Evolutionary conservation across 1,140 invertebrate genomes (phyloP).

Genomic region (Hermetia illucens): DNA sequence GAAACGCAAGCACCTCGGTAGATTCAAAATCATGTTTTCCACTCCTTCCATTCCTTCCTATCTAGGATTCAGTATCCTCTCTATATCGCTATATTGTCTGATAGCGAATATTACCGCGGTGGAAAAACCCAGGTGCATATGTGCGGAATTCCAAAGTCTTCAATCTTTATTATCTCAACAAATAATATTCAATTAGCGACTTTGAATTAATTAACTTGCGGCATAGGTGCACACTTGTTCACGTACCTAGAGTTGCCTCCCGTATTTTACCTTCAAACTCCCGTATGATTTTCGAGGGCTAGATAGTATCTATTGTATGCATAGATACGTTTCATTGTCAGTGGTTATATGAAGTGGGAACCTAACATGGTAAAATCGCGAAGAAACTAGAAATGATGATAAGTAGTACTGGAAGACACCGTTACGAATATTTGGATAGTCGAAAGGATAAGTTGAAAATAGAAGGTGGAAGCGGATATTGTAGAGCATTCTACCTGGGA

Average conservation of each 20-base stretch:
- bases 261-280: not conserved
- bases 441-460: no score
- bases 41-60: no score
- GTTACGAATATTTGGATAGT: not conserved
- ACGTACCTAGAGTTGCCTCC: no score
- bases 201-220: slow-evolving; percentile 1
- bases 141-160: slow-evolving; percentile 1
- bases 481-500: no score
- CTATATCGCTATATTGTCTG: no score
- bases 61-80: no score
- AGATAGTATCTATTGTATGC: not conserved
- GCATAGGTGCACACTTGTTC: not conserved
- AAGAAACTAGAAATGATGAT: no score
- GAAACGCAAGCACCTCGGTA: not conserved
- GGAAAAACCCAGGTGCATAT: not conserved
- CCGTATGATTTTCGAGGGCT: not conserved
- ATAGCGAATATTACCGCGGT: no score
- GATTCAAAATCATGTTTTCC: no score
- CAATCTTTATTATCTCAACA: slow-evolving; percentile 1
- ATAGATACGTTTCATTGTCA: not conserved
- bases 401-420: not conserved
- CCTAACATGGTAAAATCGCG: not conserved
- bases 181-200: slow-evolving; percentile 1
- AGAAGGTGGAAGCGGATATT: no score
- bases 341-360: not conserved